Conservation (phyloP, 2,797 vertebrate genomes). For the Cichlasoma orientale region DNA sequence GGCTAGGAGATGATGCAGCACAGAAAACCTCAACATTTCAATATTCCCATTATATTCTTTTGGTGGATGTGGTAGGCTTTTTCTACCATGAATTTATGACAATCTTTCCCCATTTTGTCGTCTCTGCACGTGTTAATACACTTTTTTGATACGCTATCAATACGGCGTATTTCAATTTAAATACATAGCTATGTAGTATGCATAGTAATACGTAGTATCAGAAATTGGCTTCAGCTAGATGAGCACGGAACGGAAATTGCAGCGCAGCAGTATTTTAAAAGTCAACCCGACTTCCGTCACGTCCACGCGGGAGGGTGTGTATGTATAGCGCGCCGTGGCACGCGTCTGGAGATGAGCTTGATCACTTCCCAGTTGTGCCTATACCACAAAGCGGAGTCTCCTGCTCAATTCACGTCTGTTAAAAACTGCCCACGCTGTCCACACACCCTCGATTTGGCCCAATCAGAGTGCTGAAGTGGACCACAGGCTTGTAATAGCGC, state of each 20-base stretch:
- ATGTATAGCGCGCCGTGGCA: constrained; percentile 46
- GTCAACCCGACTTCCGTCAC: constrained; percentile 47
- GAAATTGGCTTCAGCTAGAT: constrained; percentile 44
- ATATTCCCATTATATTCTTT: constrained; percentile 54
- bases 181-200: not conserved
- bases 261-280: constrained; percentile 58
- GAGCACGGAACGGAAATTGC: constrained; percentile 38
- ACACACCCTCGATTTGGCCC: constrained; percentile 83
- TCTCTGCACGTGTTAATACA: not conserved
- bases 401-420: constrained; percentile 78
- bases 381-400: constrained; percentile 75
- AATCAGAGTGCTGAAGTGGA: constrained; percentile 70
- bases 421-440: constrained; percentile 72
- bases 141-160: constrained; percentile 20
- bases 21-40: constrained; percentile 63
- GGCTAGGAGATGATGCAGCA: constrained; percentile 49
- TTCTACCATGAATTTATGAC: constrained; percentile 27
- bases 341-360: constrained; percentile 55
- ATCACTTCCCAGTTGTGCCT: constrained; percentile 59
- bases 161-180: not conserved
- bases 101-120: constrained; percentile 30
- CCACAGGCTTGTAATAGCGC: constrained; percentile 74
- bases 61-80: constrained; percentile 45
- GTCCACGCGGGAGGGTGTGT: constrained; percentile 34
- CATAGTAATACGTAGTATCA: constrained; percentile 15